phyloP scores from a whole-genome alignment of 2,113 vertebrate species.

The Zosterops borbonicus region DNA sequence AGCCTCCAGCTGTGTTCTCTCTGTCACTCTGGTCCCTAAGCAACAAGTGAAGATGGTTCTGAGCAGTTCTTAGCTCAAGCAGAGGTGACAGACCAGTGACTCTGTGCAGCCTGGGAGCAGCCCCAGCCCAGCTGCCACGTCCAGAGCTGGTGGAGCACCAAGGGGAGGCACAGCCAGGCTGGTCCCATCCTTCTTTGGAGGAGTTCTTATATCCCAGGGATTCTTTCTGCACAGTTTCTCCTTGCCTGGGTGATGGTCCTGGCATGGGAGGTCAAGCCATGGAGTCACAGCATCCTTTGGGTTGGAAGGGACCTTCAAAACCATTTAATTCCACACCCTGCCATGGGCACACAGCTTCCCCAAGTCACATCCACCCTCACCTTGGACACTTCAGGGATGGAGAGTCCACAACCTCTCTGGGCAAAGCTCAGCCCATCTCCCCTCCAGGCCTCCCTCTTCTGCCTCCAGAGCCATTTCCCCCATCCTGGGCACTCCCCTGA shows the following conservation, averaged over 20 bases:
- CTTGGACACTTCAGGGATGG: not conserved
- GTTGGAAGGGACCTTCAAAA: not conserved
- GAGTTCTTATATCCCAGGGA: not conserved
- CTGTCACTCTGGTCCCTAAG: slow-evolving; percentile 38
- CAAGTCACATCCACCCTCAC: rapidly evolving
- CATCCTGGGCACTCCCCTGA: not conserved
- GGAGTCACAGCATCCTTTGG: not conserved
- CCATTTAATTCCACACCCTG: not conserved
- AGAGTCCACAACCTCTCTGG: not conserved
- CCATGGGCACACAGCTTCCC: not conserved
- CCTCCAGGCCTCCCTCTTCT: not conserved
- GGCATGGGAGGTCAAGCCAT: not conserved
- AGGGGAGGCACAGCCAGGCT: not conserved
- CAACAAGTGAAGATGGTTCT: not conserved
- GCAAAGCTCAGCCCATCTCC: not conserved
- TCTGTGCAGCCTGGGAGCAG: not conserved
- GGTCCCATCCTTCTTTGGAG: not conserved
- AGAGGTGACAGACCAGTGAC: not conserved
- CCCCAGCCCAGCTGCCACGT: not conserved
- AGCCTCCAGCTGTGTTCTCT: slow-evolving; percentile 33
- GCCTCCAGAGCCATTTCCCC: not conserved
- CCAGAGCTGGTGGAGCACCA: not conserved
- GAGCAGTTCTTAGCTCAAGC: not conserved
- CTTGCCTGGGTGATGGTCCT: not conserved
- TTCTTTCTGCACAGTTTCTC: not conserved